A percentile compares a stretch with the other conserved stretches of the same genome.
phyloP scores from a whole-genome alignment of 2,113 vertebrate species.

The Saimiri boliviensis region DNA sequence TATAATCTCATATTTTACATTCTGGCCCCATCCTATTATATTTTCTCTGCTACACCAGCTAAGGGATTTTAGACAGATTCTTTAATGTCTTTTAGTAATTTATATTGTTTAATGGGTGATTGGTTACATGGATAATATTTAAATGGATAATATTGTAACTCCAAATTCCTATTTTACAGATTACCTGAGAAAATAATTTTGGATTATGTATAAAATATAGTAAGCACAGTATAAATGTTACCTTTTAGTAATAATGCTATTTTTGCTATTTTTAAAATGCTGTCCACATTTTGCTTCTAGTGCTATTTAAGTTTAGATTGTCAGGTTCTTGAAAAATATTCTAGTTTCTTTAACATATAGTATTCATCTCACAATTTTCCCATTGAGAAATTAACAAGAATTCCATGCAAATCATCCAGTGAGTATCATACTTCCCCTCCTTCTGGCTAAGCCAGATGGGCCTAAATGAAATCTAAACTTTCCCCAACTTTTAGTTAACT shows the following conservation, averaged over 20 bases:
- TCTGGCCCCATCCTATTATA: background rate
- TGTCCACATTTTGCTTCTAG: background rate
- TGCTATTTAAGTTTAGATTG: background rate
- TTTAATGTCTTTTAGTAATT: background rate
- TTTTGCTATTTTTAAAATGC: background rate
- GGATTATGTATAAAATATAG: background rate
- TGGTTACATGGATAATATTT: background rate
- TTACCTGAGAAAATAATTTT: background rate
- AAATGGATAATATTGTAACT: background rate
- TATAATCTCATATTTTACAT: background rate
- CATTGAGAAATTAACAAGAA: background rate
- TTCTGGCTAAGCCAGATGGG: background rate
- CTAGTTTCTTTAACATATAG: background rate
- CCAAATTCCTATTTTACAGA: background rate
- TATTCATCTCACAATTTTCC: background rate
- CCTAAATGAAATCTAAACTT: background rate
- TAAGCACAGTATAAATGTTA: background rate
- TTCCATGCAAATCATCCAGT: background rate
- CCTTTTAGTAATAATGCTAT: background rate
- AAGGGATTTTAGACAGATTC: background rate
- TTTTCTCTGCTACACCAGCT: background rate
- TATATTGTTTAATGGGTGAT: background rate
- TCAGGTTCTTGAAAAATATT: background rate
- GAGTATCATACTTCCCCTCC: background rate
- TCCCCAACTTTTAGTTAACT: background rate